Base-by-base conservation (phyloP, 2,888 invertebrate genomes). In the Euzetes globulus region DNA sequence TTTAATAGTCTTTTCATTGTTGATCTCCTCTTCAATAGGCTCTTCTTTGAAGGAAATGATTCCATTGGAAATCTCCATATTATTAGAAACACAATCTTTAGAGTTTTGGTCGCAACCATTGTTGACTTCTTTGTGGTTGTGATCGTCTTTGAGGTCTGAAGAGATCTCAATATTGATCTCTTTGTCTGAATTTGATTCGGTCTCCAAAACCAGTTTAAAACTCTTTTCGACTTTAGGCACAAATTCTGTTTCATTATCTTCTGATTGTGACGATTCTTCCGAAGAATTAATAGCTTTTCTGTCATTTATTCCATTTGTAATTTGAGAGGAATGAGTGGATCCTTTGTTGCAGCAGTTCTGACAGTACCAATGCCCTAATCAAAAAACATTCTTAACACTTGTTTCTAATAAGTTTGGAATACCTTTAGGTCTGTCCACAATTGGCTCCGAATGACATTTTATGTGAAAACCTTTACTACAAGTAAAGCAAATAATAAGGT, bases 391-490 rank as follows among this genome's bases (percentile, higher is more conserved):
- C 15, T 17, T 27, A 5, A n/a, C 13, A 17, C 19, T 60, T 60
- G 60, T 15, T 19, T 15, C 11, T 22, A n/a, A 29, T 25, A 4
- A 15, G 22, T 5, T 22, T 58, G 60, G 80, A 75, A 79, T 80
- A 81, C 83, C 83, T 78, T 78, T 80, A 5, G 84, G 84, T 78
- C 84, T 84, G 6, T 81, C 80, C 19, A 77, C 75, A 47, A 84
- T 79, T 71, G 80, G 77, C 5, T 93, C 92, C 45, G 87, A 84
- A 80, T 93, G 94, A 80, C 94, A 94, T 45, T 86, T 84, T 76
- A 89, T 86, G 82, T 94, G 94, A 81, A 91, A 94, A 6, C 90
- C 90, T 82, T 92, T 91, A 65, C 91, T 90, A 82, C 94, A 94
- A 50, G 88, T 87, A 79, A 88, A 89, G 83, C 94, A 94, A 60